Evolutionary conservation across 1,140 invertebrate genomes (phyloP).

Genomic region (Mesaphorura yosii): DNA sequence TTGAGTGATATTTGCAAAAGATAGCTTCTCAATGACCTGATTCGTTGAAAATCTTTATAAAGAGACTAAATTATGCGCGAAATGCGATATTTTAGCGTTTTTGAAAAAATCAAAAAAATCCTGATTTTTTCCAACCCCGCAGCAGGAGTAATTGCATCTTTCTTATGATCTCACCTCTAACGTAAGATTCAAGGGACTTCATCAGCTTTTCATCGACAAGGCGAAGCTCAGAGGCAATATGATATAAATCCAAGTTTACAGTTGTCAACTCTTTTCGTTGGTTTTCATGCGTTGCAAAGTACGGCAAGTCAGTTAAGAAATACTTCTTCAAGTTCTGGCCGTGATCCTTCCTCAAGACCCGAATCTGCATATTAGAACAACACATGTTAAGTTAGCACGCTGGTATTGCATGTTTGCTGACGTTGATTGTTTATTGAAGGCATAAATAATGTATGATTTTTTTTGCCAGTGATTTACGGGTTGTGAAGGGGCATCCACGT

Average conservation of each 20-base stretch:
- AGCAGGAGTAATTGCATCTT: not conserved
- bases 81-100: not conserved
- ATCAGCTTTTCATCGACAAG: slow-evolving; percentile 12
- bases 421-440: no score
- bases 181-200: slow-evolving; percentile 10
- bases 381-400: no score
- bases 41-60: no score
- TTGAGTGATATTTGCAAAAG: no score
- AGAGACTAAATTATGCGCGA: not conserved
- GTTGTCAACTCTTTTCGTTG: not conserved
- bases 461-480: no score
- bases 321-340: slow-evolving; percentile 19
- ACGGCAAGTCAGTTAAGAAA: slow-evolving; percentile 22
- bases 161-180: slow-evolving; percentile 10
- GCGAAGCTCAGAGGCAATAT: slow-evolving; percentile 12
- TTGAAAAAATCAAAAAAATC: no score
- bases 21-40: no score
- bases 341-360: slow-evolving; percentile 7
- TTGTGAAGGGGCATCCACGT: no score
- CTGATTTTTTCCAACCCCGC: not conserved
- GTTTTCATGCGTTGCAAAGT: slow-evolving; percentile 13
- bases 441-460: no score
- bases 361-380: slow-evolving; percentile 9
- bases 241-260: slow-evolving; percentile 21
- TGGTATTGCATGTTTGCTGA: no score